phyloP scores from a whole-genome alignment of 1,140 invertebrate species.

The Dufourea novaeangliae region DNA sequence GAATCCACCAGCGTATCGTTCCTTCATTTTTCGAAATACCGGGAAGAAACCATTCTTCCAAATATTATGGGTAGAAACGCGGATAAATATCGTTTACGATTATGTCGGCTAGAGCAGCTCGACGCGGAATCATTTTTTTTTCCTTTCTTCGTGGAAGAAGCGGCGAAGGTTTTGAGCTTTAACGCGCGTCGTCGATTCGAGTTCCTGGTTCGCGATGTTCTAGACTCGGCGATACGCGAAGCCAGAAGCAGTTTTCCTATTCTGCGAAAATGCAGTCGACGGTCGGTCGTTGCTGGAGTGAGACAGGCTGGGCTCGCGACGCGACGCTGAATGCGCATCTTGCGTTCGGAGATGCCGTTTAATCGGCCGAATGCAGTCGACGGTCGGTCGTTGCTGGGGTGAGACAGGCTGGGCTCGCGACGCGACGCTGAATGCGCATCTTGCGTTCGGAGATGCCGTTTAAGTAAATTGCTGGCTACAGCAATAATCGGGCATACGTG shows the following conservation, averaged over 20 bases:
- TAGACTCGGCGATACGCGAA: neutral
- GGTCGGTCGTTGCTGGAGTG: neutral
- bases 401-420: neutral
- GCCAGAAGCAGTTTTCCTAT: neutral
- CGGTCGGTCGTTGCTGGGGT: neutral
- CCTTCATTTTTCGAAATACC: neutral
- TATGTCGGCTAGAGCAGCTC: neutral
- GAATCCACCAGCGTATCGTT: neutral
- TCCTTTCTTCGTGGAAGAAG: too few species aligned
- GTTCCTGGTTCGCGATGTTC: neutral
- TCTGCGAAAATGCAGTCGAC: neutral
- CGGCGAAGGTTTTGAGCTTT: too few species aligned
- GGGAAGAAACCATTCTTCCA: too few species aligned
- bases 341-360: slow-evolving; percentile 19
- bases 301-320: neutral
- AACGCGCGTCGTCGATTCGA: neutral
- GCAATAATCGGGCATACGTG: slow-evolving; percentile 39
- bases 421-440: slow-evolving; percentile 17
- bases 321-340: slow-evolving; percentile 25
- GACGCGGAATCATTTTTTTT: neutral
- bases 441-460: slow-evolving; percentile 33
- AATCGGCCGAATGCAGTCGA: neutral
- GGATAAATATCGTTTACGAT: neutral
- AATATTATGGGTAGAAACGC: neutral
- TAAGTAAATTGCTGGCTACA: slow-evolving; percentile 41